phyloP scores from a whole-genome alignment of 2,797 vertebrate genomes.

The Falco rusticolus region DNA sequence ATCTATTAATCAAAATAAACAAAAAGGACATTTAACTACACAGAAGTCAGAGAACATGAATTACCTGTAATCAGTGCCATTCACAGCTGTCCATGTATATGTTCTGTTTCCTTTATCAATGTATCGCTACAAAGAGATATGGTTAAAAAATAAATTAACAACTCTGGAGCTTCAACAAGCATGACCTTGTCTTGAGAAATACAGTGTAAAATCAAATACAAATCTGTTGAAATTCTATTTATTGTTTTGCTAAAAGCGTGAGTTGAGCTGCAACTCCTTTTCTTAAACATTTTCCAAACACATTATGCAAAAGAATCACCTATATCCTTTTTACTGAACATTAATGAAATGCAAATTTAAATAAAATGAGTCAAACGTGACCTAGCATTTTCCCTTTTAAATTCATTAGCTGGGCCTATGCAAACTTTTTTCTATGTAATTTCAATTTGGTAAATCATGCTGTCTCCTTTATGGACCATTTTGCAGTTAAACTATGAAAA shows the following conservation, averaged over 20 bases:
- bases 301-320: background rate
- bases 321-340: background rate
- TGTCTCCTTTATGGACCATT: background rate
- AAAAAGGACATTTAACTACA: background rate
- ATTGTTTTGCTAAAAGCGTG: background rate
- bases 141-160: background rate
- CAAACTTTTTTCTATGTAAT: background rate
- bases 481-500: background rate
- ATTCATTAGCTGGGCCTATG: background rate
- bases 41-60: background rate
- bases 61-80: constrained; percentile 98
- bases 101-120: constrained; percentile 95
- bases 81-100: constrained; percentile 95
- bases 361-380: background rate
- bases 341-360: background rate
- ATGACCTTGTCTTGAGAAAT: background rate
- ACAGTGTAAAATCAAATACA: background rate
- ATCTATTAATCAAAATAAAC: background rate
- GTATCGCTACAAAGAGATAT: constrained; percentile 86
- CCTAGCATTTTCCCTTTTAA: background rate
- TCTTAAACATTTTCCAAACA: background rate
- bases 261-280: background rate
- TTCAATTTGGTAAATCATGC: background rate
- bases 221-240: background rate
- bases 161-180: background rate